Conservation (phyloP, 2,113 vertebrate genomes). For the Promerops cafer region DNA sequence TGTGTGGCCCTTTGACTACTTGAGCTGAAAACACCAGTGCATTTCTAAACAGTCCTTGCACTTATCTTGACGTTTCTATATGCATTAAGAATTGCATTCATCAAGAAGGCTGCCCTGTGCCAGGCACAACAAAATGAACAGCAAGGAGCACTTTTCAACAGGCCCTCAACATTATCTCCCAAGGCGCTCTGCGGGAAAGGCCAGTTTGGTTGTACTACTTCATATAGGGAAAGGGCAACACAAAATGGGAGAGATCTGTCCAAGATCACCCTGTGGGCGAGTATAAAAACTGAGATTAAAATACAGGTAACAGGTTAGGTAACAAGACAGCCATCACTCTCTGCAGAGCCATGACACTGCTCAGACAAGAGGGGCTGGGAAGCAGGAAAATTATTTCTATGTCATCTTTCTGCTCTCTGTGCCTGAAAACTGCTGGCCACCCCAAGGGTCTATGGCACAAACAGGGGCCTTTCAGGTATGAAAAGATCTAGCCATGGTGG, state of each 20-base stretch:
- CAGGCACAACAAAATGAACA: neutral
- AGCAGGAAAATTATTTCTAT: neutral
- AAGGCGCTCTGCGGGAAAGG: neutral
- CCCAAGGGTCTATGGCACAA: neutral
- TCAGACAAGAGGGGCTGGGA: neutral
- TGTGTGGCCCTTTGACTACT: neutral
- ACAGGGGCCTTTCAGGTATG: neutral
- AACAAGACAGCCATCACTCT: neutral
- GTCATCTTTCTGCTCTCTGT: neutral
- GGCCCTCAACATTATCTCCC: neutral
- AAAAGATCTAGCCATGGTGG: neutral
- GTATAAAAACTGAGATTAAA: neutral
- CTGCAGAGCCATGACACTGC: neutral
- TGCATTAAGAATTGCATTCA: neutral
- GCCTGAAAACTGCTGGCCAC: neutral
- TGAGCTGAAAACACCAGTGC: neutral
- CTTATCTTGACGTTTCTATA: neutral
- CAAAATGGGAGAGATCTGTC: neutral
- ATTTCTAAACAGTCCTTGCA: neutral
- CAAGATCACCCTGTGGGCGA: neutral
- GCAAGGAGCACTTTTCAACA: neutral
- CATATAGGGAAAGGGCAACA: fast-evolving
- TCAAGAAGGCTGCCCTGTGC: neutral
- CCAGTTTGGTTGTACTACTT: neutral
- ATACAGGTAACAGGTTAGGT: neutral